These are phyloP conservation scores for Peromyscus attwateri DNA, from an alignment of 2,797 vertebrate genomes.

Conservation along the genomic window DNA sequence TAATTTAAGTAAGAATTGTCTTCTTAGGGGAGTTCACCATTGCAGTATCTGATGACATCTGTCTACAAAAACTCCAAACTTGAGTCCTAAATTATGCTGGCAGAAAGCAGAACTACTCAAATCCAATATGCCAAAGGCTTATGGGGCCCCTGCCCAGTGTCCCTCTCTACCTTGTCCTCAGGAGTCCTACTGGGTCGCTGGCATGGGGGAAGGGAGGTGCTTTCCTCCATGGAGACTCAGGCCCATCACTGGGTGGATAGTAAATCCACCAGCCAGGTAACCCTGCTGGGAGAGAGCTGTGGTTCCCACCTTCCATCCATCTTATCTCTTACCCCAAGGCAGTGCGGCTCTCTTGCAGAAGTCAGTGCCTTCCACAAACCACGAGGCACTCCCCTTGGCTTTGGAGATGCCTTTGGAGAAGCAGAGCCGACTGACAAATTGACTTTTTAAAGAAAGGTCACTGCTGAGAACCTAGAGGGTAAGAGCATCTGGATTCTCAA, in stretches of 20 bases:
- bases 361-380: conserved; percentile 69
- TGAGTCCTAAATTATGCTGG: background rate
- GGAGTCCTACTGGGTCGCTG: background rate
- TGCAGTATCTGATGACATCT: background rate
- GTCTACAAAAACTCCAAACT: background rate
- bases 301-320: too few relatives aligned
- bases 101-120: background rate
- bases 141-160: background rate
- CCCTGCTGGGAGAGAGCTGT: background rate
- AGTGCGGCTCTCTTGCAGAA: conserved; percentile 56
- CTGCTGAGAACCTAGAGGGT: conserved; percentile 80
- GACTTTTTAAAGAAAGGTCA: conserved; percentile 89
- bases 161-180: too few relatives aligned
- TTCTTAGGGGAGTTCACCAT: background rate
- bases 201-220: background rate
- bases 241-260: background rate
- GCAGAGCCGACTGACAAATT: conserved; percentile 88
- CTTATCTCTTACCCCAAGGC: background rate
- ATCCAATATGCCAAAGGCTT: background rate
- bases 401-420: conserved; percentile 89
- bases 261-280: background rate
- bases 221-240: background rate
- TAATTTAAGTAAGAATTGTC: background rate
- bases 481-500: conserved; percentile 89
- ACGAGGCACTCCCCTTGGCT: conserved; percentile 79